Evolutionary conservation across 2,113 vertebrate genomes (phyloP).

Genomic region (Psilopogon haemacephalus): DNA sequence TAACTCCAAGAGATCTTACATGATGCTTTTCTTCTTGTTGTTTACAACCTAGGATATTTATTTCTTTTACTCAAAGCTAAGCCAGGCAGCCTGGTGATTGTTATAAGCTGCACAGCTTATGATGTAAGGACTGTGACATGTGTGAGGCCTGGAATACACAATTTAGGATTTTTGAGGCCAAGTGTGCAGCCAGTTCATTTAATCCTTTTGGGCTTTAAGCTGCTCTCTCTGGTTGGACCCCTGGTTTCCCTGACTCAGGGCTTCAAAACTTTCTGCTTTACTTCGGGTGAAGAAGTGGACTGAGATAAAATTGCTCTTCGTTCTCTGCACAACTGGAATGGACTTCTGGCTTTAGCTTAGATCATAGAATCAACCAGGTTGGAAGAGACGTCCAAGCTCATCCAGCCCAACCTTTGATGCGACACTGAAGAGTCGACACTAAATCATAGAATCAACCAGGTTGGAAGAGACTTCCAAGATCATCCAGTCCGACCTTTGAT

Average conservation of each 20-base stretch:
- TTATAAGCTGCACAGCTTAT: background rate
- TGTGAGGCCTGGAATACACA: background rate
- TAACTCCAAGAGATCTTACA: background rate
- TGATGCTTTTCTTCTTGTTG: background rate
- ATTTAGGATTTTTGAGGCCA: background rate
- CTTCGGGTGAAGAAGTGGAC: background rate
- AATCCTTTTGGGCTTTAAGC: background rate
- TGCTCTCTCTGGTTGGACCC: background rate
- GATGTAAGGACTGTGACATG: background rate
- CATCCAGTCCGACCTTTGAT: no score
- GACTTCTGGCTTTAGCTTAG: background rate
- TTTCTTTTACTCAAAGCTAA: background rate
- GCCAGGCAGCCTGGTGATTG: background rate
- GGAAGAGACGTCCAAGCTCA: no score
- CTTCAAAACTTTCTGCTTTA: conserved; percentile 3
- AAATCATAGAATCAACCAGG: no score
- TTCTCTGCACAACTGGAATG: background rate
- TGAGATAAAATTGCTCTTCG: background rate
- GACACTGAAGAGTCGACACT: no score
- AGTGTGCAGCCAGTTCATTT: background rate
- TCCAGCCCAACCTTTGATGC: no score
- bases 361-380: no score
- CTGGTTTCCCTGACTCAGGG: background rate
- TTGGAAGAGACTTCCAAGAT: no score
- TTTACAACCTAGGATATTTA: background rate